Base-by-base conservation (phyloP, 2,797 vertebrate species). In the Acridotheres tristis region DNA sequence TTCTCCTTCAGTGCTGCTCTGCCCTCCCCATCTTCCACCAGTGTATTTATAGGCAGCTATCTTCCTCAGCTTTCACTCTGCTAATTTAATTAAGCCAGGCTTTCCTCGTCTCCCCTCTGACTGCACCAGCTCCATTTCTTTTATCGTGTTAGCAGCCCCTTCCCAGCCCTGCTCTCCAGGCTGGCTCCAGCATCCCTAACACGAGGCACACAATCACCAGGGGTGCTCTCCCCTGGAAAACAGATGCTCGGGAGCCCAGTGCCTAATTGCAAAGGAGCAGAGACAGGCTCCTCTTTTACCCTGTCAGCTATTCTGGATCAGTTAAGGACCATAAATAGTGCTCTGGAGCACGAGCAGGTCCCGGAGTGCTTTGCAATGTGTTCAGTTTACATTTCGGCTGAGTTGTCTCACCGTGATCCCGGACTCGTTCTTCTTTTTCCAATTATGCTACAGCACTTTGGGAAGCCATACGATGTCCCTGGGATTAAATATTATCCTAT, bases 1-100 rank as follows among this genome's bases (percentile, higher is more conserved):
- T 55, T 94, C 83, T 91, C 76, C 66, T 86, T 93, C 3, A 0
- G 66, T 36, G 66, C 68, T 26, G 62, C 29, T 78, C 68, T 68
- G 69, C 58, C 63, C 72, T 91, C 73, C 85, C 36, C 4, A 0
- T 59, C 62, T 83, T 72, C 91, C 8, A 0, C 62, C 73, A 5
- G 48, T 6, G n/a, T 84, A 88, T 94, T 95, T 93, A 91, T 72
- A 95, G 79, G 88, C 83, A 76, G 85, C 59, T 93, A 50, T 84
- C 85, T 81, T 95, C 79, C 90, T 88, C 85, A 73, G 83, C 83
- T 81, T 91, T 81, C 76, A 40, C 58, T 88, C 79, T 72, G 66
- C 68, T 95, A 89, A 94, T 90, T 93, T 72, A 94, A 96, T 96
- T 94, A 96, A 90, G 82, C 36, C 83, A 91, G 75, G 76, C 79